phyloP scores from a whole-genome alignment of 2,797 vertebrate genomes.

The Spatula clypeata region DNA sequence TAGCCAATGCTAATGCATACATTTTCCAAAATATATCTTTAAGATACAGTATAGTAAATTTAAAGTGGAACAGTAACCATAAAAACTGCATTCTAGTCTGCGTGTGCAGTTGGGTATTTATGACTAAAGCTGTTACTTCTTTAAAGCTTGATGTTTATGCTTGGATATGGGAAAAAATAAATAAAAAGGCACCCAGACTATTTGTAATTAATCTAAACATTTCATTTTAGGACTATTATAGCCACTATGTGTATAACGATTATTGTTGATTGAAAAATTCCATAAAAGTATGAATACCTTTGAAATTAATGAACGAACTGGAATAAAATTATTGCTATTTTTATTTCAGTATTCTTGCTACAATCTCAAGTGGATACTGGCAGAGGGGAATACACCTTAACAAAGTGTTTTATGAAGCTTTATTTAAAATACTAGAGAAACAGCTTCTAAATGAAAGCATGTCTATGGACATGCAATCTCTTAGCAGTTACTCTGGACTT shows the following conservation, averaged over 20 bases:
- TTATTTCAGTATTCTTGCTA: neutral
- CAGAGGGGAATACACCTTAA: neutral
- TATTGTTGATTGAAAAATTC: neutral
- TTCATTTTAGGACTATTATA: neutral
- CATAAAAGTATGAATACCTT: neutral
- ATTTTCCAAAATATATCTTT: conserved; percentile 15
- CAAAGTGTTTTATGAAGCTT: neutral
- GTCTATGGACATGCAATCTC: neutral
- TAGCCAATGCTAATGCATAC: neutral
- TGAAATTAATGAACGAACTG: neutral
- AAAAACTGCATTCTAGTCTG: neutral
- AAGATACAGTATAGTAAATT: neutral
- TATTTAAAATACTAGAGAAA: neutral
- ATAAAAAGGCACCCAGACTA: neutral
- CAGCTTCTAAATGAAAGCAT: neutral
- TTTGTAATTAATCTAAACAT: neutral
- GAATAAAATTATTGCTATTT: neutral
- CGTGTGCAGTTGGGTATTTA: neutral
- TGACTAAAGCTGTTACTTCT: neutral
- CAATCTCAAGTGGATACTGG: neutral
- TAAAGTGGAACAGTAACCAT: neutral
- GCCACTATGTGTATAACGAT: neutral
- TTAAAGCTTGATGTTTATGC: neutral
- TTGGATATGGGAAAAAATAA: neutral
- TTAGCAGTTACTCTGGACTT: neutral